A percentile compares a stretch with the other conserved stretches of the same genome.
Evolutionary conservation across 2,113 vertebrate species (phyloP).

Genomic region (Thamnaconus septentrionalis): DNA sequence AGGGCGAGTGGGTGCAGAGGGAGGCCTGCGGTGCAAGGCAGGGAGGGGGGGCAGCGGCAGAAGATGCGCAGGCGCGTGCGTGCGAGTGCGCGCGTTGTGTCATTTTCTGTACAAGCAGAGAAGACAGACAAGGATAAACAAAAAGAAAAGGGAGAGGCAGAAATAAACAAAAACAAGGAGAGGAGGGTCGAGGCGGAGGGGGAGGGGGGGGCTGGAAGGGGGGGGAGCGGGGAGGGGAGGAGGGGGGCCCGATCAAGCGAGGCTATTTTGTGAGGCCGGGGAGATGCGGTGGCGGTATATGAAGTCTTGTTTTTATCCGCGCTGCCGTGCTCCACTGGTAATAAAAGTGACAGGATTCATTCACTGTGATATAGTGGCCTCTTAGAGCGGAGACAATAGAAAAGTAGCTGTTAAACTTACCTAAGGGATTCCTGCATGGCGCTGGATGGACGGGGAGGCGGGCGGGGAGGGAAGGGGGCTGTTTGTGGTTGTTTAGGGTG

Average conservation of each 20-base stretch:
- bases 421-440: conserved; percentile 71
- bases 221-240: conserved; percentile 2
- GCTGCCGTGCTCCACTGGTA: conserved; percentile 75
- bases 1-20: conserved; percentile 43
- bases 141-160: conserved; percentile 24
- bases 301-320: conserved; percentile 81
- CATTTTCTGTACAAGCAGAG: conserved; percentile 65
- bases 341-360: conserved; percentile 85
- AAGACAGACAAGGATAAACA: conserved; percentile 56
- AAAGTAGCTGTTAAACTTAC: conserved; percentile 83
- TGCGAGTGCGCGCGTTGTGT: conserved; percentile 39
- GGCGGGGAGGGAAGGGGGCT: conserved; percentile 13
- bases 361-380: conserved; percentile 82
- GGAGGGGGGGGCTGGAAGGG: conserved; percentile 15
- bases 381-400: conserved; percentile 81
- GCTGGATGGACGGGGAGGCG: conserved; percentile 12
- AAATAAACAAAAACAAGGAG: conserved; percentile 34
- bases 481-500: no score
- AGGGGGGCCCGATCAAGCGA: conserved; percentile 73
- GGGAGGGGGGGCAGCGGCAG: neutral
- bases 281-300: conserved; percentile 76
- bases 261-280: conserved; percentile 77
- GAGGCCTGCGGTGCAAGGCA: conserved; percentile 35
- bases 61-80: conserved; percentile 1
- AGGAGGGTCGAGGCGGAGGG: conserved; percentile 29